Base-by-base conservation (phyloP, 2,888 invertebrate species). In the Noctua janthe region DNA sequence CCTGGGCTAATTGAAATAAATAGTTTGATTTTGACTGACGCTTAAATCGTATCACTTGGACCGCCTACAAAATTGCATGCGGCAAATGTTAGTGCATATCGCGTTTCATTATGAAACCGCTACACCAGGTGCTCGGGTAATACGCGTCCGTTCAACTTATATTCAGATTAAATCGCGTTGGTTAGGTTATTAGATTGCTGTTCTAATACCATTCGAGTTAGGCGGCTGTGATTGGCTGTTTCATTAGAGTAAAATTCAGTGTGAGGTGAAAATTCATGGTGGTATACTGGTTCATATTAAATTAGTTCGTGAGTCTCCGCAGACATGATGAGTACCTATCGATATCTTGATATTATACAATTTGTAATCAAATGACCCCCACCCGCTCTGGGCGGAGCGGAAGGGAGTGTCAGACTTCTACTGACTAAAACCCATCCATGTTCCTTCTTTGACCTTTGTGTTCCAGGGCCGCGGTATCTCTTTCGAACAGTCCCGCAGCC, bases 101-200 rank as follows among this genome's bases (percentile, higher is more conserved):
- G 83, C 85, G 78, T 91, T 92, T 91, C 89, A 90, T 91, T 90
- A 90, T 89, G 85, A 88, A 89, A 87, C 90, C 91, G 80, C 82
- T 80, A 85, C 80, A 89, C 83, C 91, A 90, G 87, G 89, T 90
- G 89, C 81, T 56, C 39, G 84, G 83, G 71, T 88, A 86, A 84
- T 85, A 73, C 64, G 66, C 71, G 77, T 83, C 81, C 74, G 81
- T 83, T 77, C 66, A 82, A 81, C 83, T 80, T 83, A 78, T 71
- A 75, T 83, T 70, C 62, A 74, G 76, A 79, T 83, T 78, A 71
- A 73, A 80, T 82, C 62, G 66, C n/a, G 23, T 23, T 43, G 39
- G 67, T 85, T 76, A 74, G 66, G 56, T 69, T 88, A 73, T 86
- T 81, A 69, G 62, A 76, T 74, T 71, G 15, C 64, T 71, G 47